Evolutionary conservation across 2,797 vertebrate genomes (phyloP).

Genomic region (Manis pentadactyla): DNA sequence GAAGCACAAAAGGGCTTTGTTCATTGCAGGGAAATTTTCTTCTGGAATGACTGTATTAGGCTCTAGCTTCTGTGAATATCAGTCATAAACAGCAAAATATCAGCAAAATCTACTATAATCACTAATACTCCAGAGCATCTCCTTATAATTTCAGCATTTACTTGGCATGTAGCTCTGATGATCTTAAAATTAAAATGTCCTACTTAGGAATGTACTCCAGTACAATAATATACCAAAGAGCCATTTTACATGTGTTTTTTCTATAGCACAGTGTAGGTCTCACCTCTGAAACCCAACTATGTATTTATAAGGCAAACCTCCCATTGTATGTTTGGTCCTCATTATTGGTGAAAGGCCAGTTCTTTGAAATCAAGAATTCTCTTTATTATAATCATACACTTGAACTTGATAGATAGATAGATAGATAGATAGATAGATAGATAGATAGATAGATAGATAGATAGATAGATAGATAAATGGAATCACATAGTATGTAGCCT

Average conservation of each 20-base stretch:
- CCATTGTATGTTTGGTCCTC: not conserved
- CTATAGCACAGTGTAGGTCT: not conserved
- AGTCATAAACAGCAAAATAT: conserved; percentile 69
- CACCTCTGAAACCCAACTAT: not conserved
- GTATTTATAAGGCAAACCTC: conserved; percentile 22
- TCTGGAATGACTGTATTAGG: conserved; percentile 70
- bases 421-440: too few relatives aligned
- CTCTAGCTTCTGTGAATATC: conserved; percentile 53
- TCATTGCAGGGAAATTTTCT: conserved; percentile 71
- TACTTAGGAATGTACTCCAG: not conserved
- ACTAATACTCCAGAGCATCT: not conserved
- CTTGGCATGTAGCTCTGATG: not conserved
- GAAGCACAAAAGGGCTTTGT: conserved; percentile 80
- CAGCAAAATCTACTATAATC: conserved; percentile 46
- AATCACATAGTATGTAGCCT: too few relatives aligned
- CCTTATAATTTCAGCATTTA: conserved; percentile 11
- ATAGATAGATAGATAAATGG: too few relatives aligned
- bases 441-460: too few relatives aligned
- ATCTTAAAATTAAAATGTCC: conserved; percentile 17
- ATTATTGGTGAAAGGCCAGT: not conserved
- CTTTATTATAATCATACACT: not conserved
- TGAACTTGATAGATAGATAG: not conserved
- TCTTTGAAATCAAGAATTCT: conserved; percentile 33
- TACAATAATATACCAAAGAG: not conserved
- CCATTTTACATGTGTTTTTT: not conserved